Evolutionary conservation across 2,113 vertebrate species (phyloP).

Genomic region (Prionailurus bengalensis): DNA sequence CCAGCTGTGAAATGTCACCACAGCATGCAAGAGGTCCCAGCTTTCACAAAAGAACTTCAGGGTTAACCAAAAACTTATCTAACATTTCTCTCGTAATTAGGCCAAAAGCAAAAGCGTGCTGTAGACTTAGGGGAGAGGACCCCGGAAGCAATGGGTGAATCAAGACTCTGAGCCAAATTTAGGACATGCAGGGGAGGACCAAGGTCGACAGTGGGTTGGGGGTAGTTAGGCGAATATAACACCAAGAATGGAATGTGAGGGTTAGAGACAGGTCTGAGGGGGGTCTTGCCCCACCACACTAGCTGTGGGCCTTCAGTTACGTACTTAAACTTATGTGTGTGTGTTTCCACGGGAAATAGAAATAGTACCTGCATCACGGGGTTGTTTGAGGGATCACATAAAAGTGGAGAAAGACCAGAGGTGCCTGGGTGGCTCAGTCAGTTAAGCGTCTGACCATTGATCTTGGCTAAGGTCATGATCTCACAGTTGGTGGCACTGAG

Average conservation of each 20-base stretch:
- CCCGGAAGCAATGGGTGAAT: too few relatives aligned
- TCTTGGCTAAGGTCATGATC: too few relatives aligned
- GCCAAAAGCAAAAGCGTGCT: neutral
- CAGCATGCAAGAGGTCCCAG: neutral
- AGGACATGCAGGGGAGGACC: neutral
- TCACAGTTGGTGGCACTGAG: too few relatives aligned
- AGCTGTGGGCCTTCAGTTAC: neutral
- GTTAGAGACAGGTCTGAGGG: neutral
- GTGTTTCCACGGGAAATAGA: neutral
- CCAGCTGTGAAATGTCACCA: neutral
- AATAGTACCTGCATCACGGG: neutral
- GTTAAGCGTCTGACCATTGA: too few relatives aligned
- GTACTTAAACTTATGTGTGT: neutral
- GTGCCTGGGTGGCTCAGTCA: too few relatives aligned
- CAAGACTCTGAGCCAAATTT: neutral
- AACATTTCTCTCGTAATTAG: neutral
- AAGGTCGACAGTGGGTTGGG: neutral
- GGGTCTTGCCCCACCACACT: too few relatives aligned
- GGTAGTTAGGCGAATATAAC: neutral
- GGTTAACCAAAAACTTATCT: neutral
- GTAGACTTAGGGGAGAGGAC: neutral
- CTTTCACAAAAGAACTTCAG: neutral
- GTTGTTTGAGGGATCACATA: neutral
- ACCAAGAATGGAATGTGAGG: neutral
- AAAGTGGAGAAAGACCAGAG: neutral